Evolutionary conservation across 2,888 invertebrate genomes (phyloP).

Genomic region (Dioctria linearis): DNA sequence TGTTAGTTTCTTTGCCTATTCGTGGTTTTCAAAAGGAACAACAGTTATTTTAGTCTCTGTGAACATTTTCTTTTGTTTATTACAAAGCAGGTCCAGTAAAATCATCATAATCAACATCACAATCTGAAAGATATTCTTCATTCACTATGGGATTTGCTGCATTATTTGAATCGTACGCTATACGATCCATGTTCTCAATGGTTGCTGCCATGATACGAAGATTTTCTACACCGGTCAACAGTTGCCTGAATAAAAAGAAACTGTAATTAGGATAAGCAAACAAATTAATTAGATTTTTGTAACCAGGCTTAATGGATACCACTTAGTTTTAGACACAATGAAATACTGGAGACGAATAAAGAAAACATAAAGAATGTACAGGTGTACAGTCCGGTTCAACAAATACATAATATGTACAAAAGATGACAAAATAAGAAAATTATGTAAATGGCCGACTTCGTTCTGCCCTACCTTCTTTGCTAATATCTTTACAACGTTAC

Average conservation of each 20-base stretch:
- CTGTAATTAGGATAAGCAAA: neutral
- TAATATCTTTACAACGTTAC: too few relatives aligned
- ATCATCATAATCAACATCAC: slow-evolving; percentile 65
- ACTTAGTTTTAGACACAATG: too few relatives aligned
- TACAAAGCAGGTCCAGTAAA: slow-evolving; percentile 66
- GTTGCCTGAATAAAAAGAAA: slow-evolving; percentile 72
- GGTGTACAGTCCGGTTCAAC: too few relatives aligned
- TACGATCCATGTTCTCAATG: slow-evolving; percentile 75
- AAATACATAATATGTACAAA: too few relatives aligned
- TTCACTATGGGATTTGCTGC: slow-evolving; percentile 52
- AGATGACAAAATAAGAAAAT: too few relatives aligned
- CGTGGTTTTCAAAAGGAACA: slow-evolving; percentile 20
- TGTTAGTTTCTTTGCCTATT: neutral
- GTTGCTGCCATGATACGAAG: slow-evolving; percentile 77
- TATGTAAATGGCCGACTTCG: too few relatives aligned
- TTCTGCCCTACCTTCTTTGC: too few relatives aligned
- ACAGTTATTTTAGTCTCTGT: slow-evolving; percentile 33
- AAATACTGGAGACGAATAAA: too few relatives aligned
- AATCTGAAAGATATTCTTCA: slow-evolving; percentile 62
- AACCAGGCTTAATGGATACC: too few relatives aligned
- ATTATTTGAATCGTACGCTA: slow-evolving; percentile 68
- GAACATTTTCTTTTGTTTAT: slow-evolving; percentile 55
- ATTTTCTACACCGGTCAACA: slow-evolving; percentile 79
- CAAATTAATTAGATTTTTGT: neutral
- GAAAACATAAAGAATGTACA: neutral